Base-by-base conservation (phyloP, 2,888 invertebrate genomes). In the Acleris laterana region DNA sequence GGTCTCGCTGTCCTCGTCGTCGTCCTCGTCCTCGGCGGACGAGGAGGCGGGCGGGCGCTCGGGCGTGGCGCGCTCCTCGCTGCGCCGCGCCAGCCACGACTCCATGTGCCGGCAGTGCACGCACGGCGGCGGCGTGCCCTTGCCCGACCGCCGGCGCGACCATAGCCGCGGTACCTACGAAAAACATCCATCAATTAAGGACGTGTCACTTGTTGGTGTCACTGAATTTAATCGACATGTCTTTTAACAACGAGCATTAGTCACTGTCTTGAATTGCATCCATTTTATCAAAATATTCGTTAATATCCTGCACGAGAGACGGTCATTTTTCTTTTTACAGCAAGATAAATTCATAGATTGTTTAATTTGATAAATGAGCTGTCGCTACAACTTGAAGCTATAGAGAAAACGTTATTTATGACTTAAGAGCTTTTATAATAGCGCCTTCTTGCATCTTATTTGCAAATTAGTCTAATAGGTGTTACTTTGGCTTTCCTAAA, bases 41-140 rank as follows among this genome's bases (percentile, higher is more conserved):
- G 88, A 89, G 50, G 89, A 89, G 38, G 81, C 85, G 50, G 84
- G 81, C 9, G 78, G 76, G 66, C 89, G 81, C 28, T 91, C 90
- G 49, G 93, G 89, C 52, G 90, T 88, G 69, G 81, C 75, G 62
- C 88, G 82, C 73, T 88, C 89, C 77, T 93, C 86, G 84, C 87
- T 85, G 73, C 87, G 83, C 65, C 94, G 92, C 67, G 94, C 94
- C 71, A 94, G 93, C 93, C 96, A 96, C 77, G 96, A 96, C 78
- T 96, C 96, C 85, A 96, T 88, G 77, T 96, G 96, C 38, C 94
- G 93, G 83, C 97, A 97, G 79, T 97, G 97, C 71, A 96, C 95
- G 86, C 97, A 97, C 70, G 95, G 95, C 63, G 95, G 95, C 59
- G 95, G 94, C 74, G 95, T 95, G 49, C 94, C 93, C 74, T 95